These are phyloP conservation scores for Halotydeus destructor DNA, from an alignment of 1,140 invertebrate genomes.

Conservation along the genomic window DNA sequence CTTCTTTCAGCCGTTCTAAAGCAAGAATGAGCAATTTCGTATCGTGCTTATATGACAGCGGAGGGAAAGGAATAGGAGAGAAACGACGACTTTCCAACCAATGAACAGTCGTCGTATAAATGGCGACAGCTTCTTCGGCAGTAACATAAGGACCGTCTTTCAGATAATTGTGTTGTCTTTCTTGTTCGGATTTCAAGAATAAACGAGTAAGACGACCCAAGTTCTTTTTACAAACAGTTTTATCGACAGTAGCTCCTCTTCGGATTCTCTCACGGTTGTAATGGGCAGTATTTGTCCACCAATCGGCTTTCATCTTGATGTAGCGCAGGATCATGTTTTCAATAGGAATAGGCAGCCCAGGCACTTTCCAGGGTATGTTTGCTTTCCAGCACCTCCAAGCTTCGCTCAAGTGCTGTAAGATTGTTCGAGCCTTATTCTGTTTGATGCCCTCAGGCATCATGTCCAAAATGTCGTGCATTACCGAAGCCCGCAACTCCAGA, in stretches of 20 bases:
- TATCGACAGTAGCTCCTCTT: constrained; percentile 84
- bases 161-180: constrained; percentile 95
- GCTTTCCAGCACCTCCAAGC: constrained; percentile 99
- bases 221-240: constrained; percentile 99
- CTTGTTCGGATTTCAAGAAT: constrained; percentile 96
- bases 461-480: constrained; percentile 99
- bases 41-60: constrained; percentile 96
- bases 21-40: constrained; percentile 94
- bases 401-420: constrained; percentile 94
- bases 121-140: constrained; percentile 96
- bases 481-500: constrained; percentile 85
- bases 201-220: constrained; percentile 82
- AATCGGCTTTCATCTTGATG: constrained; percentile 99
- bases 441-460: constrained; percentile 95
- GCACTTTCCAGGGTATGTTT: constrained; percentile 99
- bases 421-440: constrained; percentile 96
- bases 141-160: constrained; percentile 99
- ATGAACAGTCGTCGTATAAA: constrained; percentile 98
- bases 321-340: constrained; percentile 99
- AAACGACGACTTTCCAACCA: constrained; percentile 95
- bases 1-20: constrained; percentile 89
- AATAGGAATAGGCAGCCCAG: constrained; percentile 91
- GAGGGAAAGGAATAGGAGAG: constrained; percentile 96
- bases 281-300: constrained; percentile 99
- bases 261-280: constrained; percentile 93